Base-by-base conservation (phyloP, 2,888 invertebrate genomes). In the Athalia rosae region DNA sequence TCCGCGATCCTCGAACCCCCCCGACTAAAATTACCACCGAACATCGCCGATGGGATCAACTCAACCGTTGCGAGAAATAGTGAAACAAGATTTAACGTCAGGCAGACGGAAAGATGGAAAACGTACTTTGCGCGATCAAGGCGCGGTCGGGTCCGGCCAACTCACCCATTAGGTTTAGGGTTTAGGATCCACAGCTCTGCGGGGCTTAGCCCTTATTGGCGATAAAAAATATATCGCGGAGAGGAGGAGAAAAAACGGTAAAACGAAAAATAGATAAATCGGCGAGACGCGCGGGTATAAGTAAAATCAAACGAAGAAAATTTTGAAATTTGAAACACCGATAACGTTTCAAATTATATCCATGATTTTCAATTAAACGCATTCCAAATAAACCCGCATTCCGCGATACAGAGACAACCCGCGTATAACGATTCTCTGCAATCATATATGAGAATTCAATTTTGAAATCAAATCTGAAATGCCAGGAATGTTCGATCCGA, bases 71-170 rank as follows among this genome's bases (percentile, higher is more conserved):
- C 41, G 41, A 58, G 58, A 71, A 45, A 71, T 71, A 71, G 45
- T 71, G 71, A 71, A 71, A 71, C 71, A 71, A 71, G 71, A 71
- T 71, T 71, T 71, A 58, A 56, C 50, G 45, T n/a, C 45, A n/a
- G 53, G 53, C 9, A 9, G 71, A 56, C 28, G 58, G 58, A 71
- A 58, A 56, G 71, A 71, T 58, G 71, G 50, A 61, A 56, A 58
- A 50, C 71, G 50, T 45, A 58, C 43, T 71, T 58, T 45, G 56
- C 28, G 2, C 71, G 71, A 71, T 71, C 71, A 45, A 43, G 58
- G 41, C 43, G 9, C 50, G 69, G 69, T 58, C 56, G n/a, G 69
- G 43, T 50, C 15, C 11, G 53, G 53, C 9, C 53, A 7, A 53
- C 53, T 53, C 28, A 28, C 28, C 28, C 28, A 15, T 50, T 15